Percentiles rank a stretch among this genome's conserved stretches.
Evolutionary conservation across 1,140 invertebrate species (phyloP).

Genomic region (Neoseiulus cucumeris): DNA sequence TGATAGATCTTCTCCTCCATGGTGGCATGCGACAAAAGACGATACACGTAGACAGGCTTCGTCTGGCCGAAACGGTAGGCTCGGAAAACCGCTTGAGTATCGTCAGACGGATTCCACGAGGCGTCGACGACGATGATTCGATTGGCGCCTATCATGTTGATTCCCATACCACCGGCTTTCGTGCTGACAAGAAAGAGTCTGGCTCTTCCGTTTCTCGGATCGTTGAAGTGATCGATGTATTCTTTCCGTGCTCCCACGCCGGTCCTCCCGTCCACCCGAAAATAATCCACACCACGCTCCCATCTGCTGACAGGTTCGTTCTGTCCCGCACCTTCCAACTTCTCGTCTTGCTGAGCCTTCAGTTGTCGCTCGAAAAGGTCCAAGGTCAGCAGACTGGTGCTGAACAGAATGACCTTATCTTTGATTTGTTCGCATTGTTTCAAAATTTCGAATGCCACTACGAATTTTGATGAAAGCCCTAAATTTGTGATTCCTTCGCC

Average conservation of each 20-base stretch:
- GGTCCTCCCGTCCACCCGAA: conserved; percentile 64
- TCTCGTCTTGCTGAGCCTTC: conserved; percentile 26
- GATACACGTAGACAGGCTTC: conserved; percentile 89
- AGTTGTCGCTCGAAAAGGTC: conserved; percentile 78
- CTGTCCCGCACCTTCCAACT: not conserved
- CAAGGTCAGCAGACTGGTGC: conserved; percentile 64
- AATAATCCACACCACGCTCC: conserved; percentile 64
- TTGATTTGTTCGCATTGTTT: conserved; percentile 63
- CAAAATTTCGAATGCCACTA: conserved; percentile 60
- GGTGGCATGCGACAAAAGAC: conserved; percentile 71
- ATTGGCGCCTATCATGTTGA: conserved; percentile 86
- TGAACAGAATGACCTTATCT: conserved; percentile 89
- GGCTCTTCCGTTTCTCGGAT: conserved; percentile 45
- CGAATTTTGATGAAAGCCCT: conserved; percentile 52
- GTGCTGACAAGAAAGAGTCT: conserved; percentile 88
- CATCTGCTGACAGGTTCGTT: conserved; percentile 40
- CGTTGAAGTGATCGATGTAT: conserved; percentile 68
- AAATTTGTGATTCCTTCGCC: conserved; percentile 20
- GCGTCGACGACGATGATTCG: conserved; percentile 92
- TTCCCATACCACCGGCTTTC: conserved; percentile 77
- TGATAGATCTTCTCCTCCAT: conserved; percentile 99
- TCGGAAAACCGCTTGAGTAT: conserved; percentile 90
- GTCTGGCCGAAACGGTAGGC: conserved; percentile 65
- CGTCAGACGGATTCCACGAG: conserved; percentile 92
- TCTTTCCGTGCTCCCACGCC: conserved; percentile 48